Base-by-base conservation (phyloP, 1,140 invertebrate genomes). In the Bombus huntii region DNA sequence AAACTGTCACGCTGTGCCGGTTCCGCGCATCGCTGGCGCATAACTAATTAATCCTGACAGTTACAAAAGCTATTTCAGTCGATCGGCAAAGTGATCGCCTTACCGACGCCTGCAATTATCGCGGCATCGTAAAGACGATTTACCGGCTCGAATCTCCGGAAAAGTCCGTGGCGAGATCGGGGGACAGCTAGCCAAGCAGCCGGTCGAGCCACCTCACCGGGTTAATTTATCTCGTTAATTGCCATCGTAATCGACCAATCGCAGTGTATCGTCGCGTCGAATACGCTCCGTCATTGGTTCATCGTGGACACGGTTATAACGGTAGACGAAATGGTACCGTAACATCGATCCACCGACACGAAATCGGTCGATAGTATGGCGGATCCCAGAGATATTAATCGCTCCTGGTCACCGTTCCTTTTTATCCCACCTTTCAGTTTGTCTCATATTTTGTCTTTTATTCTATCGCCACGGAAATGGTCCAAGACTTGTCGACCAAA, bases 201-300 rank as follows among this genome's bases (percentile, higher is more conserved):
- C 78, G 87, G 72, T 70, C 59, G 65, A 68, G 39, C 77, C 65
- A 87, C 62, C 77, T 88, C 47, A 66, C n/a, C 72, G 37, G 15
- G 65, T 74, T 87, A 90, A 88, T 91, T 90, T 91, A 90, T 90
- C 87, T 88, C 71, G 75, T 88, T 91, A 91, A 91, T 90, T 86
- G 79, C 84, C 75, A 18, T 71, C 73, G 77, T 62, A 82, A 87
- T 87, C 71, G 81, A 85, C 89, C 90, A 89, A 91, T 91, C 89
- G 25, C 59, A 22, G 71, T 18, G 22, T 71, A 37, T 37, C 57
- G 47, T 57, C n/a, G 74, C 57, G 59, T n/a, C 57, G 72, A 65
- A 87, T 44, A 34, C 25, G 34, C 28, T 31, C 68, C 70, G 73
- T 66, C 53, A 90, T 90, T 90, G 89, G 89, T 82, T 65, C 53